These are phyloP conservation scores for Aleiodes sp. DNA, from an alignment of 1,140 invertebrate genomes.

Conservation along the genomic window DNA sequence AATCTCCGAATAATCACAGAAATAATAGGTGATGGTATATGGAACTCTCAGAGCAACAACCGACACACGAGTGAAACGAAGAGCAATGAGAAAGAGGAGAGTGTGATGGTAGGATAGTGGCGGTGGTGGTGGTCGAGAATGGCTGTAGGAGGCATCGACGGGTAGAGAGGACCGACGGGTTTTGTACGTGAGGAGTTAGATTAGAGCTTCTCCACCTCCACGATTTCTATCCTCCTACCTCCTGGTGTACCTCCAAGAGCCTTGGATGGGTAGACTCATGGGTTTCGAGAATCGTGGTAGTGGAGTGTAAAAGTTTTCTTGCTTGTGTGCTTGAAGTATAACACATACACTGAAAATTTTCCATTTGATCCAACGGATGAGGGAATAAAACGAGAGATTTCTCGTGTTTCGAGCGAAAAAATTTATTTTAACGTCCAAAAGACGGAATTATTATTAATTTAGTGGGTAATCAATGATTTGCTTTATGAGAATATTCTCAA, in stretches of 20 bases:
- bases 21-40: background rate
- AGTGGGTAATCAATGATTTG: background rate
- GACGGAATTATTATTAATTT: too few species aligned
- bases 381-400: conserved; percentile 29
- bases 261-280: conserved; percentile 25
- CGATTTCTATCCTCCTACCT: conserved; percentile 15
- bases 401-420: conserved; percentile 27
- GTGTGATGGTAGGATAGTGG: conserved; percentile 10
- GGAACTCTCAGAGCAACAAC: conserved; percentile 48
- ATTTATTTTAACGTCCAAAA: conserved; percentile 30
- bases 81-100: conserved; percentile 23
- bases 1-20: background rate
- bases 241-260: conserved; percentile 28
- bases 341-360: conserved; percentile 1
- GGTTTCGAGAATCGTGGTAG: conserved; percentile 43
- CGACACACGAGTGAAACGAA: conserved; percentile 47
- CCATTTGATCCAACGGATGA: conserved; percentile 29
- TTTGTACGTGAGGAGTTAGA: conserved; percentile 60
- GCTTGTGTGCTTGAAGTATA: conserved; percentile 47
- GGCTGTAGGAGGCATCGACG: conserved; percentile 22
- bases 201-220: conserved; percentile 48
- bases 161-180: conserved; percentile 33
- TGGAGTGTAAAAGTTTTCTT: conserved; percentile 66
- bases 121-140: conserved; percentile 19
- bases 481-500: background rate